These are phyloP conservation scores for Erebia ligea DNA, from an alignment of 2,888 invertebrate genomes.

Conservation along the genomic window DNA sequence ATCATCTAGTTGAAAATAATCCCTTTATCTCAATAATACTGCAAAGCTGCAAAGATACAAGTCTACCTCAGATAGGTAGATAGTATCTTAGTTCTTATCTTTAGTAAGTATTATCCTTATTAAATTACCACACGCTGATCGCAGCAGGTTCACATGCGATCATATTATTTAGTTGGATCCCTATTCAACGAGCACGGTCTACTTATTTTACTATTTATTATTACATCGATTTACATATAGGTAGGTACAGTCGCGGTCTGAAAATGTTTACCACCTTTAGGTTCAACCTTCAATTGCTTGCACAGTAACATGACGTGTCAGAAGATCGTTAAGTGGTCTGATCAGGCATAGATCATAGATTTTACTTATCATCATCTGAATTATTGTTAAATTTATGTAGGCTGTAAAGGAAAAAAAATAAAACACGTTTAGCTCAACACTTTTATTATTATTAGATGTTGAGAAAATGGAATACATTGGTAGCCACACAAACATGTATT, in stretches of 20 bases:
- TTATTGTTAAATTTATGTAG: too few species aligned
- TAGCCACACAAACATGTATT: not conserved
- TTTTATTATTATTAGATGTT: not conserved
- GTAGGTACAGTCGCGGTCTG: too few species aligned
- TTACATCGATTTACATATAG: not conserved
- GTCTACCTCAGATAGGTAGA: not conserved
- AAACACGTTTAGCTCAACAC: not conserved
- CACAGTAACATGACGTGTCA: too few species aligned
- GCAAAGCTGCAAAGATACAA: not conserved
- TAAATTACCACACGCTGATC: constrained; percentile 78
- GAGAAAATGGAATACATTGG: not conserved
- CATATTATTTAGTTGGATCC: constrained; percentile 14
- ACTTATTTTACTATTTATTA: not conserved
- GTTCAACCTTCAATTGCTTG: too few species aligned
- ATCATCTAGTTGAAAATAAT: not conserved
- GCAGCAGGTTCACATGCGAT: constrained; percentile 53
- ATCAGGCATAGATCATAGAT: too few species aligned
- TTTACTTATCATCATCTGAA: too few species aligned
- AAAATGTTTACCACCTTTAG: too few species aligned
- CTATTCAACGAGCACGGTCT: constrained; percentile 18
- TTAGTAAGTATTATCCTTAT: constrained; percentile 73
- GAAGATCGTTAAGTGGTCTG: too few species aligned
- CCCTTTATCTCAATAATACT: not conserved
- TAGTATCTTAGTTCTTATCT: constrained; percentile 50
- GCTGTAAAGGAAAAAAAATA: too few species aligned